Conservation (phyloP, 2,113 vertebrate genomes). For the Protobothrops flavoviridis region DNA sequence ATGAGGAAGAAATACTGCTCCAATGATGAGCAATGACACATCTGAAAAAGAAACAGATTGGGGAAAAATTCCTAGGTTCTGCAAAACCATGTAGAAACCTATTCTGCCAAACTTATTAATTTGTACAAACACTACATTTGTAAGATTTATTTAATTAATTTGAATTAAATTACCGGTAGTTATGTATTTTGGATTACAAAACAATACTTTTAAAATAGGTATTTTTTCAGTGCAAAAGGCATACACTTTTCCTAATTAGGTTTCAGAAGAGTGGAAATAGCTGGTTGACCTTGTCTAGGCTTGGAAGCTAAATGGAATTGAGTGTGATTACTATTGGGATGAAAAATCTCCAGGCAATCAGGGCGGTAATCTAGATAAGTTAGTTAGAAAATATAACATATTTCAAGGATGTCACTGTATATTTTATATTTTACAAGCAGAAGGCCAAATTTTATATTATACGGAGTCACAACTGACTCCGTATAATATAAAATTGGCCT, state of each 20-base stretch:
- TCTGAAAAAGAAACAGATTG: not conserved
- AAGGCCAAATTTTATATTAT: not conserved
- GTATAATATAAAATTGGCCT: not conserved
- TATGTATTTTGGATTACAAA: not conserved
- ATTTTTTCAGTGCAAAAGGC: not conserved
- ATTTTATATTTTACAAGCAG: not conserved
- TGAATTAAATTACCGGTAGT: too few relatives aligned
- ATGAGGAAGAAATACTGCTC: not conserved
- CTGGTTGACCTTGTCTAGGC: not conserved
- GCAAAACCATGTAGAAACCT: not conserved
- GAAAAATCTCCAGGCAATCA: not conserved
- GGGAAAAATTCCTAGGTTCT: not conserved
- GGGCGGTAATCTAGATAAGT: not conserved
- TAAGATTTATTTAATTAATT: not conserved
- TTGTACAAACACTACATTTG: not conserved
- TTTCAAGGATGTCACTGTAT: not conserved
- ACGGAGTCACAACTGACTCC: not conserved
- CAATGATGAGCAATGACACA: not conserved
- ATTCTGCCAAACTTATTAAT: not conserved
- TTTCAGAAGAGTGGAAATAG: not conserved
- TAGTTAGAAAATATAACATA: not conserved
- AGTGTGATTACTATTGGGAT: not conserved
- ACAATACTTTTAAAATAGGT: not conserved
- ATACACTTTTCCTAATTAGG: not conserved
- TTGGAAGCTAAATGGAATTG: not conserved